A percentile compares a stretch with the other conserved stretches of the same genome.
Conservation (phyloP, 2,113 vertebrate genomes). For the Syngnathoides biaculeatus region DNA sequence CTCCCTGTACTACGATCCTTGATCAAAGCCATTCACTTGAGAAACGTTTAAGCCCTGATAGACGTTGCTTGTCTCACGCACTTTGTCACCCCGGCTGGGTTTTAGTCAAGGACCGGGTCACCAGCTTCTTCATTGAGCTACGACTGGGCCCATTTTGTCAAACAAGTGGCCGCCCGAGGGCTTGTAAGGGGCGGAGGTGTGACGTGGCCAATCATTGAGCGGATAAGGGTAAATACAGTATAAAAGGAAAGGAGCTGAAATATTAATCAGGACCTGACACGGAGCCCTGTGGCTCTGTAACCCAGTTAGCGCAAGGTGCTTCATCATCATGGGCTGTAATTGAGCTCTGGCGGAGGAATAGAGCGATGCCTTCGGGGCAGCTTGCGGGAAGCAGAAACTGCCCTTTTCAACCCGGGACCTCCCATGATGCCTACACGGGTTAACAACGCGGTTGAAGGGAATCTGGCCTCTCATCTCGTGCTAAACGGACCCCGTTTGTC, state of each 20-base stretch:
- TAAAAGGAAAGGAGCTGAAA: constrained; percentile 53
- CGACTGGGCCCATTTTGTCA: constrained; percentile 15
- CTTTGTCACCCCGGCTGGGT: constrained; percentile 11
- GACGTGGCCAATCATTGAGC: constrained; percentile 33
- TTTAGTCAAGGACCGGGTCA: constrained; percentile 8
- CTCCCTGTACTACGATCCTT: no score
- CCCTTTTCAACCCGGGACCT: constrained; percentile 35
- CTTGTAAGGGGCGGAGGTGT: constrained; percentile 19
- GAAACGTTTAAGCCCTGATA: not conserved
- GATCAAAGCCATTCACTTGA: not conserved
- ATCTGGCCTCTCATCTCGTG: constrained; percentile 28
- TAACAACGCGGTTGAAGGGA: constrained; percentile 28
- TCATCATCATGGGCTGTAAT: constrained; percentile 56
- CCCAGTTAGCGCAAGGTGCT: constrained; percentile 32
- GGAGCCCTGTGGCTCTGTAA: constrained; percentile 37
- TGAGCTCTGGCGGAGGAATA: constrained; percentile 36
- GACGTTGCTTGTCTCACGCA: constrained; percentile 15
- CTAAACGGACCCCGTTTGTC: constrained; percentile 54
- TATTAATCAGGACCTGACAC: constrained; percentile 57
- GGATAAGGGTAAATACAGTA: constrained; percentile 52
- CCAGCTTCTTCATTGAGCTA: constrained; percentile 13
- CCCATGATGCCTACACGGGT: constrained; percentile 44
- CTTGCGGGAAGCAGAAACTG: constrained; percentile 39
- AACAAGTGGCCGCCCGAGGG: constrained; percentile 28
- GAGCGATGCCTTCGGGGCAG: constrained; percentile 42